Conservation (phyloP, 2,888 invertebrate species). For the Lithophane ornitopus region DNA sequence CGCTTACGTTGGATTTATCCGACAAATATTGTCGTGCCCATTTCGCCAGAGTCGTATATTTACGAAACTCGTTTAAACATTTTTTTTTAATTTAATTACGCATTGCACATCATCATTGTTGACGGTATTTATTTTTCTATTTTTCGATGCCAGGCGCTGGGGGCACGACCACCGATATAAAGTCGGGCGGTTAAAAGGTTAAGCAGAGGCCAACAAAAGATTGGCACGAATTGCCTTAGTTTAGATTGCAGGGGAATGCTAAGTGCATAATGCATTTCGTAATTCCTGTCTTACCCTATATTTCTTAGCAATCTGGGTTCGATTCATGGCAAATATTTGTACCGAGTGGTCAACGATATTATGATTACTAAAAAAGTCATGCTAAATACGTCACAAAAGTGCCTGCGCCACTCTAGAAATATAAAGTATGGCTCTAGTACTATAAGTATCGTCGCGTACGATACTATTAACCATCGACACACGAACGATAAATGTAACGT, state of each 20-base stretch:
- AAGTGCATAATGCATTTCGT: constrained; percentile 44
- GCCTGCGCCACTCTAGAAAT: not conserved
- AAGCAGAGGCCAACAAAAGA: constrained; percentile 34
- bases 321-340: not conserved
- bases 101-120: no score
- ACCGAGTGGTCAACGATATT: not conserved
- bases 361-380: not conserved
- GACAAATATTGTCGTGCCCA: no score
- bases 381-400: not conserved
- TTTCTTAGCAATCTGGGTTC: not conserved
- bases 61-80: no score
- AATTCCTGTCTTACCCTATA: not conserved
- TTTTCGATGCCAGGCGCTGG: no score
- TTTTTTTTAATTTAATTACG: no score
- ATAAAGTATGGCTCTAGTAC: not conserved
- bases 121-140: no score
- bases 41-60: no score
- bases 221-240: constrained; percentile 43
- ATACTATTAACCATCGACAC: not conserved
- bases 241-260: constrained; percentile 41
- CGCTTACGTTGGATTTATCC: no score
- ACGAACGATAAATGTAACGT: constrained; percentile 9
- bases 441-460: not conserved
- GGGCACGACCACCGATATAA: no score
- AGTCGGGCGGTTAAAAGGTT: no score